A percentile compares a stretch with the other conserved stretches of the same genome.
Conservation (phyloP, 2,888 invertebrate species). For the Theretra japonica region DNA sequence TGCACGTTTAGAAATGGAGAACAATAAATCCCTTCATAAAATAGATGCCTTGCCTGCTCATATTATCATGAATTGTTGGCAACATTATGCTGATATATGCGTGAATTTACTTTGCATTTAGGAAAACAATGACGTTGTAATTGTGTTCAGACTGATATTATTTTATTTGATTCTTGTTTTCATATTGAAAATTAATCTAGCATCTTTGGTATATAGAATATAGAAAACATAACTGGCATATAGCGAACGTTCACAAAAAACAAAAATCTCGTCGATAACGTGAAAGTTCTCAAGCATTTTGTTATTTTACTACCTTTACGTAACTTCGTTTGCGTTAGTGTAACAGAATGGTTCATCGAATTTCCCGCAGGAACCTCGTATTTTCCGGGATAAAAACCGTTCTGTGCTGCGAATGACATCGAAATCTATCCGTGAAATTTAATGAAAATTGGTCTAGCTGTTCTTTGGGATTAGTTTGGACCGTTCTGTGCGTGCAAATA, state of each 20-base stretch:
- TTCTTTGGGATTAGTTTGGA: not conserved
- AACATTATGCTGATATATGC: too few relatives aligned
- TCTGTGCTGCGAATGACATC: conserved; percentile 1
- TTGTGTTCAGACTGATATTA: too few relatives aligned
- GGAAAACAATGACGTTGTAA: too few relatives aligned
- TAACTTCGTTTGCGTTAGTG: conserved; percentile 7
- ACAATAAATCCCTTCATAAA: not conserved
- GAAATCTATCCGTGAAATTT: conserved; percentile 13
- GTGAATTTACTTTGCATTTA: too few relatives aligned
- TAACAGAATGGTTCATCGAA: conserved; percentile 14
- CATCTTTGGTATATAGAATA: too few relatives aligned
- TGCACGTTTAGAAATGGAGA: not conserved
- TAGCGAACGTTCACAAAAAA: not conserved
- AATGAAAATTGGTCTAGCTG: conserved; percentile 10
- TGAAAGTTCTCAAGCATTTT: conserved; percentile 4
- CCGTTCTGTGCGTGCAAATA: not conserved
- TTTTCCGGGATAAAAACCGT: conserved; percentile 12
- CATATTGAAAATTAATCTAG: too few relatives aligned
- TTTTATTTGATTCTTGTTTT: too few relatives aligned
- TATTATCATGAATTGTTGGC: too few relatives aligned
- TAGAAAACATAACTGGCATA: not conserved
- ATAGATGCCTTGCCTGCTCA: too few relatives aligned
- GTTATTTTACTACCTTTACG: not conserved
- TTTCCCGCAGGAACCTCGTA: conserved; percentile 8
- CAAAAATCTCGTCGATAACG: not conserved